Evolutionary conservation across 2,113 vertebrate genomes (phyloP).

Genomic region (Megaleporinus macrocephalus): DNA sequence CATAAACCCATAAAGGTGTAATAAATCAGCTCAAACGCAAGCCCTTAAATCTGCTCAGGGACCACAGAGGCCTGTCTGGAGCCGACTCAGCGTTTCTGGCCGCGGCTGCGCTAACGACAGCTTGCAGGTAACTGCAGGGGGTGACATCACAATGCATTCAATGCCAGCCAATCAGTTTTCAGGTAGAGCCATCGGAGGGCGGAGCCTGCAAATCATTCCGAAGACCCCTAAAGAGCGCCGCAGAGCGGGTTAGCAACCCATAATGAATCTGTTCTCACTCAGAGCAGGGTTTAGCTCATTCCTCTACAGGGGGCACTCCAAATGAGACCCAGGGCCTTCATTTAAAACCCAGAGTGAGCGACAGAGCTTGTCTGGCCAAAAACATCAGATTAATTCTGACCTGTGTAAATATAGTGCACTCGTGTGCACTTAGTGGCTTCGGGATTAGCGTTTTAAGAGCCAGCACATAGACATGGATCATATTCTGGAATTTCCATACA

Average conservation of each 20-base stretch:
- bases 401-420: slow-evolving; percentile 47
- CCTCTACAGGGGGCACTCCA: slow-evolving; percentile 58
- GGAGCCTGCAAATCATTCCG: neutral
- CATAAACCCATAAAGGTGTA: neutral
- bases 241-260: slow-evolving; percentile 58
- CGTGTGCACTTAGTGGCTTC: slow-evolving; percentile 55
- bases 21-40: neutral
- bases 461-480: slow-evolving; percentile 43
- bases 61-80: neutral
- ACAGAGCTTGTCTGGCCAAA: slow-evolving; percentile 59
- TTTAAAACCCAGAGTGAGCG: slow-evolving; percentile 56
- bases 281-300: slow-evolving; percentile 61
- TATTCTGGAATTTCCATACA: slow-evolving; percentile 48
- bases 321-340: slow-evolving; percentile 63
- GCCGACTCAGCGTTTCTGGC: slow-evolving; percentile 8
- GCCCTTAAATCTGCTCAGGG: neutral
- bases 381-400: slow-evolving; percentile 63
- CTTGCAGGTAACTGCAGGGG: slow-evolving; percentile 64
- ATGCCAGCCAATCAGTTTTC: slow-evolving; percentile 68
- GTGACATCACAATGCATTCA: slow-evolving; percentile 60
- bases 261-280: slow-evolving; percentile 68
- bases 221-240: slow-evolving; percentile 45
- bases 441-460: slow-evolving; percentile 54
- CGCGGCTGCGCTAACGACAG: slow-evolving; percentile 68
- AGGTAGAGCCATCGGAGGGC: slow-evolving; percentile 52